Base-by-base conservation (phyloP, 2,797 vertebrate genomes). In the Euphonia xanthogaster region DNA sequence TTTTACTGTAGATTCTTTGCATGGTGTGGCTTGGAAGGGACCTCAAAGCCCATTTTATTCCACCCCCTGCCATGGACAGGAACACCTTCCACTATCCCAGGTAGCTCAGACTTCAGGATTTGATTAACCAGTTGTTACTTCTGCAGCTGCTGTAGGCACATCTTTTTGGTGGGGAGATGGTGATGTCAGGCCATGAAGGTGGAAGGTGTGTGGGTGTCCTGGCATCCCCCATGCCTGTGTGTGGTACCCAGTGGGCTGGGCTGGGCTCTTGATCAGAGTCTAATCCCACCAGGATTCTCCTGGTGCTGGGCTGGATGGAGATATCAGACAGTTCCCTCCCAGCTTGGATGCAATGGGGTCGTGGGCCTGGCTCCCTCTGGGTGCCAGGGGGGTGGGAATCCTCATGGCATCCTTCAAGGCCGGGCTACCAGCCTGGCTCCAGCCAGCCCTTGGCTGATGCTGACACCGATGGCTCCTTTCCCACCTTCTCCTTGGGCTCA, bases 371-470 rank as follows among this genome's bases (percentile, higher is more conserved):
- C 39, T 65, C 50, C n/a, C 39, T 44, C n/a, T 12, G 21, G 25
- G n/a, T 30, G 48, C 37, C 37, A 23, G 5, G 2, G n/a, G 14
- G 9, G 13, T 1, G 1, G 13, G 10, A 66, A n/a, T 75, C 7
- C 42, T 63, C 1, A 0, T 21, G 27, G 35, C 54, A 31, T 23
- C 63, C 60, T 18, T 11, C 0, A 1, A 66, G 47, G 39, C 17
- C 3, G 5, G 17, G 58, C 8, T 86, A 50, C 13, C 51, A 33
- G n/a, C 12, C 25, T 3, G 5, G 7, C 20, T 72, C 42, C 63
- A 40, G 33, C 53, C 1, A 2, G 35, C 13, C 24, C 12, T 17
- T 1, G 7, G 35, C 50, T 33, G 40, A 15, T 51, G 24, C 39
- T 70, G 73, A 18, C 4, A 1, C 11, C 31, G 62, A 7, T 39